Evolutionary conservation across 2,888 invertebrate genomes (phyloP).

Genomic region (Ptychoptera albimana): DNA sequence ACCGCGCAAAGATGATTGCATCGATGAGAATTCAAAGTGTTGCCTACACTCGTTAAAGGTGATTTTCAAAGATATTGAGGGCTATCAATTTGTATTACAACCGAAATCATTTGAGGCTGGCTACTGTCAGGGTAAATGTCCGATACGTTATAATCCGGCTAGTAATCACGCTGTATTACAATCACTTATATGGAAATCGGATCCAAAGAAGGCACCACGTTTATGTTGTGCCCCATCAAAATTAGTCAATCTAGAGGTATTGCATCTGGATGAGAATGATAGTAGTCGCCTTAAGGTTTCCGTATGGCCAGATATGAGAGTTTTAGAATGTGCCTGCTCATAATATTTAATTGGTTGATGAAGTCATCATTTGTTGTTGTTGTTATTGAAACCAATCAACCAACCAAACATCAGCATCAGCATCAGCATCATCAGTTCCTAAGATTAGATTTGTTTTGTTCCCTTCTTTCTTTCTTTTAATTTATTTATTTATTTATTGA

Average conservation of each 20-base stretch:
- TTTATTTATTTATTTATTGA: no score
- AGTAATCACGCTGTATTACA: constrained; percentile 55
- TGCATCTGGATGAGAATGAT: constrained; percentile 47
- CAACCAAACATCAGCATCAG: no score
- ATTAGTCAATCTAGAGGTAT: constrained; percentile 43
- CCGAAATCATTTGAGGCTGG: constrained; percentile 57
- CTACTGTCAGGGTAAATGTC: constrained; percentile 52
- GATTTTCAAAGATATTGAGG: constrained; percentile 45
- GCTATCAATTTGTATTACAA: constrained; percentile 46
- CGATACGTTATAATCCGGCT: constrained; percentile 48
- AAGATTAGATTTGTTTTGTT: no score
- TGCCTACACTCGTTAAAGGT: constrained; percentile 51
- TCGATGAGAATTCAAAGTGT: constrained; percentile 37
- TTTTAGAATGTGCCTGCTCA: constrained; percentile 55
- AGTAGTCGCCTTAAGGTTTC: constrained; percentile 44
- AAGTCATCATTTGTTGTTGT: no score
- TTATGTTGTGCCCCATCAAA: constrained; percentile 56
- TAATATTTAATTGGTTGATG: constrained; percentile 23
- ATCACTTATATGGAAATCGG: constrained; percentile 46
- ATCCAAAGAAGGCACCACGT: constrained; percentile 34
- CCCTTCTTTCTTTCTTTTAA: no score
- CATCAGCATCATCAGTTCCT: no score
- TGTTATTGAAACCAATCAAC: no score
- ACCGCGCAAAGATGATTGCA: constrained; percentile 36
- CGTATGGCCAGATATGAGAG: constrained; percentile 53